These are phyloP conservation scores for Drosophila arawakana DNA, from an alignment of 1,140 invertebrate genomes.

Conservation along the genomic window DNA sequence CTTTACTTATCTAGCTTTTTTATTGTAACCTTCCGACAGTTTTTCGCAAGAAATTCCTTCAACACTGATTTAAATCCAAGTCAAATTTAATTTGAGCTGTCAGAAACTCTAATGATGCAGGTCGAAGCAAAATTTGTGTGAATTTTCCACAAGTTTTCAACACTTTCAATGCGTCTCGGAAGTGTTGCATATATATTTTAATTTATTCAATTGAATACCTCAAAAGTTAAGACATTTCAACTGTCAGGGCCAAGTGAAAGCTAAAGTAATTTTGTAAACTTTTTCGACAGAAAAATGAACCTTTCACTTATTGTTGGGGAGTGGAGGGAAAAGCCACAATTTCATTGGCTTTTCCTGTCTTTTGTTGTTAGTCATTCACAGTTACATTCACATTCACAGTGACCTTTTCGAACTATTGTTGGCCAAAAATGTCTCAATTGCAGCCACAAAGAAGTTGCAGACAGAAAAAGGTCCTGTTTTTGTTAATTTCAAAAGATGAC, in stretches of 20 bases:
- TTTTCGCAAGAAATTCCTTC: too few species aligned
- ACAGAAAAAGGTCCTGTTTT: slow-evolving; percentile 3
- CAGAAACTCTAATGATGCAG: background rate
- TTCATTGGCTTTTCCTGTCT: slow-evolving; percentile 22
- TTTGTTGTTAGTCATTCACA: slow-evolving; percentile 27
- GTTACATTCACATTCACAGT: background rate
- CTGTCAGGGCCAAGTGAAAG: slow-evolving; percentile 1
- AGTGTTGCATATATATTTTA: slow-evolving; percentile 26
- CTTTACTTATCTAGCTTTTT: too few species aligned
- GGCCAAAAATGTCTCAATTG: background rate
- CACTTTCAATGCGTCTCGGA: slow-evolving; percentile 28
- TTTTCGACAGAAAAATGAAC: slow-evolving; percentile 21
- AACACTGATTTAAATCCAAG: background rate
- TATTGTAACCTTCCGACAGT: too few species aligned
- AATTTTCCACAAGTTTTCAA: slow-evolving; percentile 8
- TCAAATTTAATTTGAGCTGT: slow-evolving; percentile 9
- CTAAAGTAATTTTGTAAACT: slow-evolving; percentile 10
- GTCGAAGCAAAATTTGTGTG: background rate
- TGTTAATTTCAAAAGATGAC: slow-evolving; percentile 23
- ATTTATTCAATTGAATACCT: slow-evolving; percentile 22
- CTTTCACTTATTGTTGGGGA: slow-evolving; percentile 25
- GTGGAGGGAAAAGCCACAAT: slow-evolving; percentile 18
- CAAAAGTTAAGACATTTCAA: slow-evolving; percentile 14
- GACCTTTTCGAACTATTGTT: slow-evolving; percentile 5
- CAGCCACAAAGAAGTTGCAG: slow-evolving; percentile 1